phyloP scores from a whole-genome alignment of 2,888 invertebrate genomes.

The Gandaritis pyraliata region DNA sequence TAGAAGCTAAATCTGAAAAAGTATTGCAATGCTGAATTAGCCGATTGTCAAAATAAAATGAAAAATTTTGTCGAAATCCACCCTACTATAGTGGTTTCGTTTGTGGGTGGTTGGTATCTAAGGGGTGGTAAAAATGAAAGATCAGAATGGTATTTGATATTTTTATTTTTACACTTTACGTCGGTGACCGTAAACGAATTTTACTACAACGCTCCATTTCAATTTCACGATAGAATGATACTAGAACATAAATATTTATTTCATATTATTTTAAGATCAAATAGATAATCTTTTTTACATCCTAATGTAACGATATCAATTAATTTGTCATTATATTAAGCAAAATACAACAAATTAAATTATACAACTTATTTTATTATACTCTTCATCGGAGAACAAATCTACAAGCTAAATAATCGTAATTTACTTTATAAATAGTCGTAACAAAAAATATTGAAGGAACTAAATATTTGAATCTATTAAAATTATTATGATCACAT shows the following conservation, averaged over 20 bases:
- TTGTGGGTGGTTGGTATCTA: constrained; percentile 1
- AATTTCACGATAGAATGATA: constrained; percentile 82
- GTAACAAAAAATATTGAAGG: constrained; percentile 77
- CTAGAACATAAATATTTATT: constrained; percentile 84
- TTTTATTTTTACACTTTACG: constrained; percentile 83
- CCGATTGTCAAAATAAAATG: no score
- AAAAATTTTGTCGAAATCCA: no score
- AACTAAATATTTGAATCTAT: constrained; percentile 78
- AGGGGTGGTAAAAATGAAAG: constrained; percentile 61
- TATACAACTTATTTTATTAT: constrained; percentile 77
- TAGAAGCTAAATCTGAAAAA: no score
- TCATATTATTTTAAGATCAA: constrained; percentile 83
- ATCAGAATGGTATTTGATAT: constrained; percentile 74
- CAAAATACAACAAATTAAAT: constrained; percentile 83
- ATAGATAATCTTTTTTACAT: constrained; percentile 85
- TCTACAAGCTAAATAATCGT: constrained; percentile 71
- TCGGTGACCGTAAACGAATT: constrained; percentile 83
- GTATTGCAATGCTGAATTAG: no score
- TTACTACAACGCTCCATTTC: constrained; percentile 80
- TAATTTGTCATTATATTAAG: constrained; percentile 83
- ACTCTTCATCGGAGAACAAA: constrained; percentile 79
- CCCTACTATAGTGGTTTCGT: no score
- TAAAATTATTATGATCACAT: constrained; percentile 73
- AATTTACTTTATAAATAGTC: constrained; percentile 71
- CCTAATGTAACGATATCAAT: constrained; percentile 83